phyloP scores from a whole-genome alignment of 2,888 invertebrate species.

The Andricus quercusramuli region DNA sequence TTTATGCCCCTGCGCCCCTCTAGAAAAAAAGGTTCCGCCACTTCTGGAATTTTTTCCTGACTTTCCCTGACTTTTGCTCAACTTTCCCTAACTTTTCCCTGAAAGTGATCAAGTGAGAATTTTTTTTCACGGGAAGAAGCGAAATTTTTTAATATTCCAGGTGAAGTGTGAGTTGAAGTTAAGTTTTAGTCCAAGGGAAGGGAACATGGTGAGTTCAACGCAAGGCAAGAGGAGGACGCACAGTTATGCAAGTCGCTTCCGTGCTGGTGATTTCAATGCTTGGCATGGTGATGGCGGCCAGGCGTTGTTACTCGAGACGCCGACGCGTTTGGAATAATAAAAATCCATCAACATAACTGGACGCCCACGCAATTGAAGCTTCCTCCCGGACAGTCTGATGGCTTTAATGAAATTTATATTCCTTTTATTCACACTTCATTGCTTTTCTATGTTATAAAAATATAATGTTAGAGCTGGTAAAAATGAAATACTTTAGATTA shows the following conservation, averaged over 20 bases:
- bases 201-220: slow-evolving; percentile 46
- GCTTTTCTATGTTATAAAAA: too few species aligned
- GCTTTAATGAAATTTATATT: not conserved
- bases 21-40: too few species aligned
- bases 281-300: slow-evolving; percentile 5
- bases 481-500: too few species aligned
- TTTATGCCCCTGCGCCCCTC: too few species aligned
- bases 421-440: not conserved
- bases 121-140: not conserved
- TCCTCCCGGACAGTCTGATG: not conserved
- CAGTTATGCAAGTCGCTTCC: slow-evolving; percentile 58
- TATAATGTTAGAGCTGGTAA: too few species aligned
- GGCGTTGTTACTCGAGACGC: slow-evolving; percentile 36
- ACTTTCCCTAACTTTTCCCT: too few species aligned
- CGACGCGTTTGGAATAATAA: slow-evolving; percentile 37
- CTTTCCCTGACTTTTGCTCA: too few species aligned
- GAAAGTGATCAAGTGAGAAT: not conserved
- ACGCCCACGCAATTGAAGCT: slow-evolving; percentile 27
- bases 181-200: too few species aligned
- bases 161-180: slow-evolving; percentile 23
- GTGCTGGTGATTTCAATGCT: slow-evolving; percentile 54
- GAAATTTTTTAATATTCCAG: not conserved
- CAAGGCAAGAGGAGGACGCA: slow-evolving; percentile 48
- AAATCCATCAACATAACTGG: slow-evolving; percentile 3
- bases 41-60: too few species aligned